Base-by-base conservation (phyloP, 2,797 vertebrate species). In the Alcedo atthis region DNA sequence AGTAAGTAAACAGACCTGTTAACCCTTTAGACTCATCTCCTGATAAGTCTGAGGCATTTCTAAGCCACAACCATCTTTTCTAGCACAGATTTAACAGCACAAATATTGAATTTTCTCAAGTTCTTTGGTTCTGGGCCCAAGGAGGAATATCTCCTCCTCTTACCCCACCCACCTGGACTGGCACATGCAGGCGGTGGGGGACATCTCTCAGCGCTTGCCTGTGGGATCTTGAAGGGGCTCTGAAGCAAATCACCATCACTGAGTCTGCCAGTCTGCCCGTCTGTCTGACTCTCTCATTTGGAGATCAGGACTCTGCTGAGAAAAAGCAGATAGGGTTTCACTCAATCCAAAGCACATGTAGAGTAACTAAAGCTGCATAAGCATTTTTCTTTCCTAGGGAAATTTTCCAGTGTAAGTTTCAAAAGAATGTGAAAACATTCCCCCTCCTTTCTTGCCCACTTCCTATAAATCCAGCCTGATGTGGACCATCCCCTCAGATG, bases 291-390 rank as follows among this genome's bases (percentile, higher is more conserved):
- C 74, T 83, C 32, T 80, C 58, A 40, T 12, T n/a, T 20, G 83
- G 81, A 68, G 68, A 58, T 63, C 42, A 42, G 80, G 82, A n/a
- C 46, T 78, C 70, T 89, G 90, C 90, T 91, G 93, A 91, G 90
- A 85, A 92, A 82, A 89, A 85, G 66, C 90, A 93, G 95, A 95
- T 92, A 81, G 87, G 51, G 84, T 97, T 96, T 96, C 92, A 94
- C 85, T 92, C 92, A 96, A 95, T 93, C 77, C 91, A 89, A 97
- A 97, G 95, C 96, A 94, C 70, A 91, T 93, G 95, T 74, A 87
- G 59, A 64, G 85, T 40, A 93, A 93, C 79, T 73, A 61, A 90
- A 90, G 89, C 89, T 86, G 86, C 1, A 35, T 90, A 94, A 94
- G 94, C 94, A 85, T 70, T 95, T 94, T 95, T 92, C 58, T 77